Conservation (phyloP, 2,797 vertebrate species). For the Rhinichthys osculus region DNA sequence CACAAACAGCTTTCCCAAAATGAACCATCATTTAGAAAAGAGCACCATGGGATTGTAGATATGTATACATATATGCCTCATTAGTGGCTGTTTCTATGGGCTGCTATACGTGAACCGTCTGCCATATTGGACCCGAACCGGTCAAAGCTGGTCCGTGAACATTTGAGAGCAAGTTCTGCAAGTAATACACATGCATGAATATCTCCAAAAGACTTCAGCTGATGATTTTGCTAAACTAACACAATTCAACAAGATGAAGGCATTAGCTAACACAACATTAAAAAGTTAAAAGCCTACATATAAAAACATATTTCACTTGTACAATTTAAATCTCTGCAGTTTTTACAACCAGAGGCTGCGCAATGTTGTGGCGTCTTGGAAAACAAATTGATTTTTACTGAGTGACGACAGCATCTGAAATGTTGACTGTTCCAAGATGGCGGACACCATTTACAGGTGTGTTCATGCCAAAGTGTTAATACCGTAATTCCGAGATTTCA, state of each 20-base stretch:
- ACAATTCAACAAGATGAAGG: too few relatives aligned
- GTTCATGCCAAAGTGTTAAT: too few relatives aligned
- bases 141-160: background rate
- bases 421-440: too few relatives aligned
- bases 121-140: background rate
- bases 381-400: too few relatives aligned
- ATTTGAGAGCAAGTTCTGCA: background rate
- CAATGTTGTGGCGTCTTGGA: too few relatives aligned
- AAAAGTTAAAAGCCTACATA: too few relatives aligned
- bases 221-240: background rate
- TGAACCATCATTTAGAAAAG: background rate
- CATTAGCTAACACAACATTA: background rate
- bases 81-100: background rate
- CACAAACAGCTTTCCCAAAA: constrained; percentile 8
- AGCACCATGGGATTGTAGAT: background rate
- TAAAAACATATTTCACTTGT: background rate
- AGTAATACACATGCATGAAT: background rate
- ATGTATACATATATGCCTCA: background rate
- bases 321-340: background rate
- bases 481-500: background rate
- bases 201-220: background rate
- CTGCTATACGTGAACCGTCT: background rate
- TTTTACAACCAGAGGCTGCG: background rate
- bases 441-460: too few relatives aligned
- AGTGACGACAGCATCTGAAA: too few relatives aligned